Conservation (phyloP, 2,113 vertebrate genomes). For the Perca flavescens region DNA sequence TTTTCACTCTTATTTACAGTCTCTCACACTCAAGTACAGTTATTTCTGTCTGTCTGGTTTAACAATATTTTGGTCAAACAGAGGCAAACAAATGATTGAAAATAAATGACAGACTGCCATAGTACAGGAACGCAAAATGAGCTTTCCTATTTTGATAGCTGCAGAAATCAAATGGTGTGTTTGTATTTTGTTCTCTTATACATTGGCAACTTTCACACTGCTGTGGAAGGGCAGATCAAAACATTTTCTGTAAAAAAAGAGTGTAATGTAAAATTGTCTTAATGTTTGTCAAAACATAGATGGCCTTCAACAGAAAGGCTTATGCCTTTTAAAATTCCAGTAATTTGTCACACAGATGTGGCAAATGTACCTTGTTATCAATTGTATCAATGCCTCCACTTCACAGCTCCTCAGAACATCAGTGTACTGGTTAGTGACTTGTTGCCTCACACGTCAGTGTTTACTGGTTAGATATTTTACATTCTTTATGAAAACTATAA, state of each 20-base stretch:
- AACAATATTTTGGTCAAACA: slow-evolving; percentile 41
- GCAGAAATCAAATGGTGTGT: slow-evolving; percentile 27
- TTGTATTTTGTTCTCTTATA: slow-evolving; percentile 15
- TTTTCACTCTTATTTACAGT: slow-evolving; percentile 4
- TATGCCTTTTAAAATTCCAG: slow-evolving; percentile 10
- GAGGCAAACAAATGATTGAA: slow-evolving; percentile 37
- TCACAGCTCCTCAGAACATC: not conserved
- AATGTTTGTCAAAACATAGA: not conserved
- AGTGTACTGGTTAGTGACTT: not conserved
- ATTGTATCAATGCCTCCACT: not conserved
- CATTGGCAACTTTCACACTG: slow-evolving; percentile 7
- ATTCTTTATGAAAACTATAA: slow-evolving; percentile 44
- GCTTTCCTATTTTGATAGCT: slow-evolving; percentile 43
- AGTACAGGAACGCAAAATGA: slow-evolving; percentile 15
- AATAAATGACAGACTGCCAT: slow-evolving; percentile 20
- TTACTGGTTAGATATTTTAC: slow-evolving; percentile 1
- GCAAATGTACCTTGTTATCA: slow-evolving; percentile 7
- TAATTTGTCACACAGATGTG: slow-evolving; percentile 21
- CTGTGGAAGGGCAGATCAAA: not conserved
- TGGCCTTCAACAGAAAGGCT: slow-evolving; percentile 7
- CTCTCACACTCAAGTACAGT: not conserved
- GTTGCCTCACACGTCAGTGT: slow-evolving; percentile 8
- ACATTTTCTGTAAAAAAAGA: slow-evolving; percentile 5
- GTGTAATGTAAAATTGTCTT: slow-evolving; percentile 2
- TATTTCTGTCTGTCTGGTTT: slow-evolving; percentile 18